Conservation (phyloP, 2,888 invertebrate genomes). For the Ectemnius lituratus region DNA sequence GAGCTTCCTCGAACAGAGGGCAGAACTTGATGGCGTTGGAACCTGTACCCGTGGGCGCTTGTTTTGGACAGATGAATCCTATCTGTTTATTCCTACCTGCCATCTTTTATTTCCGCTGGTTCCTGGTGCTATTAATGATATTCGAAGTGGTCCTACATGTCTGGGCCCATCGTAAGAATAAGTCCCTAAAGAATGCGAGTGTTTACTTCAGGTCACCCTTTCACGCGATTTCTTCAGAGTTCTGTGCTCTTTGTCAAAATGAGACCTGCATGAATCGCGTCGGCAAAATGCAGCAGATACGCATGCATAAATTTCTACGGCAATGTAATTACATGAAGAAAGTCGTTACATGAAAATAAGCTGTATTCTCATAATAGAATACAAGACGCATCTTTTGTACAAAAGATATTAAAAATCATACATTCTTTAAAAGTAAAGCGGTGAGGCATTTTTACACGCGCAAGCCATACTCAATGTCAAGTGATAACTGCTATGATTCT, state of each 20-base stretch:
- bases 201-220: conserved; percentile 85
- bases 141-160: conserved; percentile 82
- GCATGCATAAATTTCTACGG: conserved; percentile 76
- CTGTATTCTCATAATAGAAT: too few relatives aligned
- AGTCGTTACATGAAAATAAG: conserved; percentile 65
- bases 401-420: too few relatives aligned
- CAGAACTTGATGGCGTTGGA: conserved; percentile 54
- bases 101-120: conserved; percentile 71
- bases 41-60: conserved; percentile 64
- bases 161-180: conserved; percentile 85
- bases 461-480: not conserved
- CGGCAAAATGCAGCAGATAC: conserved; percentile 83
- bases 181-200: conserved; percentile 79
- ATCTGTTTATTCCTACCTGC: conserved; percentile 69
- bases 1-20: conserved; percentile 38
- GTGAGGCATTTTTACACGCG: too few relatives aligned
- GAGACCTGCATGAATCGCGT: conserved; percentile 82
- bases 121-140: conserved; percentile 77
- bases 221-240: conserved; percentile 83
- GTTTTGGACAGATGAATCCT: conserved; percentile 71
- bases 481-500: not conserved
- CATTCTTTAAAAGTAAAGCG: too few relatives aligned
- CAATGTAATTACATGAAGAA: conserved; percentile 74
- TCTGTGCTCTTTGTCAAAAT: conserved; percentile 84
- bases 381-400: too few relatives aligned